Evolutionary conservation across 1,140 invertebrate genomes (phyloP).

Genomic region (Amyelois transitella): DNA sequence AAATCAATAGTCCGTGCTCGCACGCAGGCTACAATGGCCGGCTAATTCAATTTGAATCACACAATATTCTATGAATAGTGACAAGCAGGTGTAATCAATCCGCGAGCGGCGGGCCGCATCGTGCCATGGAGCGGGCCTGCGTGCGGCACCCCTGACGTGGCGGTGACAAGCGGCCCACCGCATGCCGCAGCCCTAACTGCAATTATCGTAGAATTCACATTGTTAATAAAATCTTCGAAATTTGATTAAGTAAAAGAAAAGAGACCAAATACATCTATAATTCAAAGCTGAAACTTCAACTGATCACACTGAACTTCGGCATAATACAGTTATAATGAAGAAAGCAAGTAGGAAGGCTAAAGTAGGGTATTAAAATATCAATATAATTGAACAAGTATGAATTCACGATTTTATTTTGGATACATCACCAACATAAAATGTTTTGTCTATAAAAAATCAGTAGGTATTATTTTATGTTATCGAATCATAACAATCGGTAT

Average conservation of each 20-base stretch:
- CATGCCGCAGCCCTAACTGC: background rate
- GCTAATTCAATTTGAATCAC: slow-evolving; percentile 70
- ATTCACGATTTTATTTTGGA: too few species aligned
- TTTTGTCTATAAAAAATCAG: slow-evolving; percentile 1
- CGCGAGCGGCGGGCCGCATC: slow-evolving; percentile 37
- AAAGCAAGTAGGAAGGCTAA: too few species aligned
- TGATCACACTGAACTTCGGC: too few species aligned
- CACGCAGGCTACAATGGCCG: slow-evolving; percentile 59
- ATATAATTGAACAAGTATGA: too few species aligned
- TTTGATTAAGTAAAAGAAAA: background rate
- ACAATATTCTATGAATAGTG: slow-evolving; percentile 72
- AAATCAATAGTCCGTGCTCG: slow-evolving; percentile 60
- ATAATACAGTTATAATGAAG: too few species aligned
- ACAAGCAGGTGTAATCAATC: slow-evolving; percentile 71
- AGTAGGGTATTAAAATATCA: too few species aligned
- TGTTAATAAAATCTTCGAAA: background rate
- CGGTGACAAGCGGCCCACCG: background rate
- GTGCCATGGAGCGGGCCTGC: slow-evolving; percentile 24
- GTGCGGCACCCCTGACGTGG: slow-evolving; percentile 21
- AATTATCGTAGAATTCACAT: background rate
- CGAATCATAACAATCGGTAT: slow-evolving; percentile 25
- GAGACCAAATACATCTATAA: too few species aligned
- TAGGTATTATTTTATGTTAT: slow-evolving; percentile 10
- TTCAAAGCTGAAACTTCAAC: too few species aligned
- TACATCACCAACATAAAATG: too few species aligned